Conservation (phyloP, 1,140 invertebrate genomes). For the Pinna nobilis region DNA sequence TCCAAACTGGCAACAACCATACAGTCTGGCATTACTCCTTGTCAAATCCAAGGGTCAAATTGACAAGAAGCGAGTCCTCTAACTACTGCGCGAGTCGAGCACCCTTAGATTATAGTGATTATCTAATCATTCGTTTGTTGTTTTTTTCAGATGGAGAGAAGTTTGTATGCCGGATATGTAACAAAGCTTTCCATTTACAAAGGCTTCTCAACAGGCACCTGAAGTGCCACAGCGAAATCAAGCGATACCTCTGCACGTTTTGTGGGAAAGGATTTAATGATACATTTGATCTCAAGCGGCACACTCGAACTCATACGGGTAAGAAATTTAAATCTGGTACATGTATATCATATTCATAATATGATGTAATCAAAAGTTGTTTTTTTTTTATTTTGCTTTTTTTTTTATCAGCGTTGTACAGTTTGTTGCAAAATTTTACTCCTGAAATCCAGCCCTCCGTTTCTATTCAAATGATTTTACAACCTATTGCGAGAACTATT, state of each 20-base stretch:
- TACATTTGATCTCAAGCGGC: constrained; percentile 98
- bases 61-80: too few relatives aligned
- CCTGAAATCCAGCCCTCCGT: too few relatives aligned
- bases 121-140: too few relatives aligned
- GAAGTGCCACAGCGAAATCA: constrained; percentile 99
- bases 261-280: constrained; percentile 99
- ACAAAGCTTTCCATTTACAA: constrained; percentile 95
- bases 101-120: too few relatives aligned
- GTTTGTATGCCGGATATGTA: constrained; percentile 89
- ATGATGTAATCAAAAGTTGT: neutral
- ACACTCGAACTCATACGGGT: constrained; percentile 99
- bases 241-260: constrained; percentile 98
- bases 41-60: too few relatives aligned
- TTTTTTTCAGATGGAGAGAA: constrained; percentile 56
- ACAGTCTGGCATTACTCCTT: too few relatives aligned
- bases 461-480: too few relatives aligned
- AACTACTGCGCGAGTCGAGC: too few relatives aligned
- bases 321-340: constrained; percentile 36
- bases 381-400: neutral
- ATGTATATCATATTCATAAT: neutral
- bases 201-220: constrained; percentile 97
- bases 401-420: too few relatives aligned
- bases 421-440: too few relatives aligned
- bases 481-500: too few relatives aligned
- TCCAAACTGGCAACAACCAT: too few relatives aligned